These are phyloP conservation scores for Oophaga pumilio DNA, from an alignment of 2,113 vertebrate genomes.

Conservation along the genomic window DNA sequence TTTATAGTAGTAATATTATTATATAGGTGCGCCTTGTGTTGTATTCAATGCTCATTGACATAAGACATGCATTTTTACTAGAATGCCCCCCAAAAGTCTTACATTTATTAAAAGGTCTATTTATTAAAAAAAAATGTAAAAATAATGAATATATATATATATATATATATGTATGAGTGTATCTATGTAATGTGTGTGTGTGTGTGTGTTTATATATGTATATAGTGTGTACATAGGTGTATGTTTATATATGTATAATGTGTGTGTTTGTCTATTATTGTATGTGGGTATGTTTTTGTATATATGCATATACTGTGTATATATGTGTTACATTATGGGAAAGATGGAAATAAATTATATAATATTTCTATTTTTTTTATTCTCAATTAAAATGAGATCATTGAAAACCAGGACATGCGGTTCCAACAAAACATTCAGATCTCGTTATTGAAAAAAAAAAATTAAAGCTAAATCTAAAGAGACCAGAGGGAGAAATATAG, in stretches of 20 bases:
- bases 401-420: constrained; percentile 3
- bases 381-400: background rate
- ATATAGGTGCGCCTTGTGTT: too few relatives aligned
- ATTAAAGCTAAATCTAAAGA: constrained; percentile 36
- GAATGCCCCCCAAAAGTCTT: too few relatives aligned
- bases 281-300: background rate
- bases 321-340: too few relatives aligned
- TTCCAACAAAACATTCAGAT: constrained; percentile 22
- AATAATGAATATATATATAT: background rate
- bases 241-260: background rate
- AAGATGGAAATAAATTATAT: too few relatives aligned
- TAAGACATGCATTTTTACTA: too few relatives aligned
- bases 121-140: too few relatives aligned
- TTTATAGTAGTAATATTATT: background rate
- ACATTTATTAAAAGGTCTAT: too few relatives aligned
- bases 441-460: constrained; percentile 16
- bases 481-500: constrained; percentile 43
- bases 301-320: background rate
- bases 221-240: background rate
- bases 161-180: too few relatives aligned
- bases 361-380: too few relatives aligned
- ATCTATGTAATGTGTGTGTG: too few relatives aligned
- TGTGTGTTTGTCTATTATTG: background rate
- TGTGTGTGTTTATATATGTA: background rate
- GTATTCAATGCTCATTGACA: too few relatives aligned